These are phyloP conservation scores for Hermaeophaga mercurialis DNA, from an alignment of 2,888 invertebrate genomes.

Conservation along the genomic window DNA sequence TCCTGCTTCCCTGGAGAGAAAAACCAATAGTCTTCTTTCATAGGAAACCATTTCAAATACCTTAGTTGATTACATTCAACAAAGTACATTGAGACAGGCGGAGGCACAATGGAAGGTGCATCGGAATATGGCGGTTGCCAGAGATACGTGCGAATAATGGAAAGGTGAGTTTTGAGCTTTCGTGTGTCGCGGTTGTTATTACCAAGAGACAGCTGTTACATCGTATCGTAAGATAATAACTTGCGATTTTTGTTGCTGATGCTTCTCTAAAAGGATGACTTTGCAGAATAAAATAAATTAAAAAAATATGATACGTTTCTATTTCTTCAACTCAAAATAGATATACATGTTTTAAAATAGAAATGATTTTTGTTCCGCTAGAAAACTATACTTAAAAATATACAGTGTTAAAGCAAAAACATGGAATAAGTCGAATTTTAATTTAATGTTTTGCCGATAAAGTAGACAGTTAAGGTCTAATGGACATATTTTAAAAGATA, in stretches of 20 bases:
- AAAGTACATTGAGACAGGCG: background rate
- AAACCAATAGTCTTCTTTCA: background rate
- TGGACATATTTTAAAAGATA: too few species aligned
- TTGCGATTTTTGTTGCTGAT: background rate
- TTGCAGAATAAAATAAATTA: too few species aligned
- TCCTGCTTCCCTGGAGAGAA: background rate
- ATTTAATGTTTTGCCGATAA: too few species aligned
- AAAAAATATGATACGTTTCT: too few species aligned
- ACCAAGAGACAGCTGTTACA: background rate
- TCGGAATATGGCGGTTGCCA: background rate
- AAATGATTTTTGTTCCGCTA: too few species aligned
- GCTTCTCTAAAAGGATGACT: background rate
- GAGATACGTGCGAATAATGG: background rate
- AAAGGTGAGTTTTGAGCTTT: background rate
- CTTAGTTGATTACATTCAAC: conserved; percentile 4
- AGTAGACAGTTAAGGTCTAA: too few species aligned
- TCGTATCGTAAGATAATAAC: background rate
- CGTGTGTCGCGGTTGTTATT: background rate
- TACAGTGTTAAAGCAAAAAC: too few species aligned
- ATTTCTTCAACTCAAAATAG: too few species aligned
- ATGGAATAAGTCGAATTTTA: too few species aligned
- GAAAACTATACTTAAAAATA: too few species aligned
- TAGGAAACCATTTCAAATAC: background rate
- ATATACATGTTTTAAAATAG: too few species aligned
- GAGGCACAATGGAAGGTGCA: conserved; percentile 3